phyloP scores from a whole-genome alignment of 2,888 invertebrate species.

The Mechanitis mazaeus region DNA sequence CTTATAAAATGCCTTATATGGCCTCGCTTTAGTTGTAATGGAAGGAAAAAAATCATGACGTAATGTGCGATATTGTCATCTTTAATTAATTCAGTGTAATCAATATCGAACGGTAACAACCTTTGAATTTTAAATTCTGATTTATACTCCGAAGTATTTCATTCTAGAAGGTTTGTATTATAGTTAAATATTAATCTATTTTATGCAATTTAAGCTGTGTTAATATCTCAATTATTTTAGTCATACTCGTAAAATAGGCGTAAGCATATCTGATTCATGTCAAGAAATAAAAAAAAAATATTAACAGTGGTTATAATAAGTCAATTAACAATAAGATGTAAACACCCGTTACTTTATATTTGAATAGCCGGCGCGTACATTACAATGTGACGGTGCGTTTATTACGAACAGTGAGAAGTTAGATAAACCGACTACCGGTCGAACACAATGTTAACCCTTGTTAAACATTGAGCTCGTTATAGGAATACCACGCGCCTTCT shows the following conservation, averaged over 20 bases:
- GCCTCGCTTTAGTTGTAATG: slow-evolving; percentile 23
- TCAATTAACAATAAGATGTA: slow-evolving; percentile 14
- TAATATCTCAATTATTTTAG: not conserved
- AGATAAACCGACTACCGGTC: slow-evolving; percentile 64
- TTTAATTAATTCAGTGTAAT: slow-evolving; percentile 9
- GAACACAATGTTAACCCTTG: slow-evolving; percentile 56
- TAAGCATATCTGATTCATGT: not conserved
- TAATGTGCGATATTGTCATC: slow-evolving; percentile 23
- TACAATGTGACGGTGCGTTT: slow-evolving; percentile 55
- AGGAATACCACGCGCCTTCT: slow-evolving; percentile 18
- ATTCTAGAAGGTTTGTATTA: not conserved
- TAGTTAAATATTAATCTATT: no score
- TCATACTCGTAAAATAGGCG: not conserved
- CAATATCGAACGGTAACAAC: not conserved
- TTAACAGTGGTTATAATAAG: slow-evolving; percentile 4
- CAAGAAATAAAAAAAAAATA: slow-evolving; percentile 3
- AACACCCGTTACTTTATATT: slow-evolving; percentile 17
- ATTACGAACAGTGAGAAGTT: slow-evolving; percentile 57
- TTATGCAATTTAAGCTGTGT: not conserved
- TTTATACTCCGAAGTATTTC: not conserved
- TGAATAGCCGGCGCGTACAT: slow-evolving; percentile 32
- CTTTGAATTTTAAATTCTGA: not conserved
- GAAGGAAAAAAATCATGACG: slow-evolving; percentile 28
- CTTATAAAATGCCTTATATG: slow-evolving; percentile 27
- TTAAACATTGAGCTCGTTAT: slow-evolving; percentile 37